These are phyloP conservation scores for Daktulosphaira vitifoliae DNA, from an alignment of 1,140 invertebrate species.

Conservation along the genomic window DNA sequence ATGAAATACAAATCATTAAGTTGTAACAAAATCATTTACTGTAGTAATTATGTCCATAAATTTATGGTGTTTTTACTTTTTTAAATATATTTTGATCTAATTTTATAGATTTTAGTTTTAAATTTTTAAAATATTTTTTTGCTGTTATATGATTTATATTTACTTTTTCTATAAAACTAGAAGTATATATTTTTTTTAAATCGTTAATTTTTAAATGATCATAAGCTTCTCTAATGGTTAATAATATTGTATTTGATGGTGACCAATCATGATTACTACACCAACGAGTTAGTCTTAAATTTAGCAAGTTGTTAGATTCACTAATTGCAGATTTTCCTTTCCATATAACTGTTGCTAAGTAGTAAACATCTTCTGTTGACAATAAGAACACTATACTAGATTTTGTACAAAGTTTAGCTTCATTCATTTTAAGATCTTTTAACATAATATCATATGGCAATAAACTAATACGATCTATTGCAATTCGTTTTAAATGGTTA, in stretches of 20 bases:
- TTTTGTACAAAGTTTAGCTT: slow-evolving; percentile 33
- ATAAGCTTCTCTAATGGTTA: slow-evolving; percentile 55
- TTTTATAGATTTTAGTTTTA: background rate
- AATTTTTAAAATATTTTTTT: slow-evolving; percentile 13
- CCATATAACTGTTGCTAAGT: slow-evolving; percentile 58
- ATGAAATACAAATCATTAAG: too few species aligned
- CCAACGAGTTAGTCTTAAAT: slow-evolving; percentile 53
- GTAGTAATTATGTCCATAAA: too few species aligned
- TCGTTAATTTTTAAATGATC: slow-evolving; percentile 46
- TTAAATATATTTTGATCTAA: background rate
- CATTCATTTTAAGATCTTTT: slow-evolving; percentile 31
- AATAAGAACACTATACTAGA: slow-evolving; percentile 33
- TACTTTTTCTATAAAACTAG: slow-evolving; percentile 8
- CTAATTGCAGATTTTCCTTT: slow-evolving; percentile 56
- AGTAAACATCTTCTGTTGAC: slow-evolving; percentile 49
- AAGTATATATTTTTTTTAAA: background rate
- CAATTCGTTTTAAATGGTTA: slow-evolving; percentile 35
- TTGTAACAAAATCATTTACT: too few species aligned
- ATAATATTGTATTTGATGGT: slow-evolving; percentile 62
- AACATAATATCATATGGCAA: slow-evolving; percentile 35
- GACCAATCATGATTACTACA: slow-evolving; percentile 52
- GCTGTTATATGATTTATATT: slow-evolving; percentile 9
- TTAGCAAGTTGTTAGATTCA: slow-evolving; percentile 50
- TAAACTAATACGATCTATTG: slow-evolving; percentile 35
- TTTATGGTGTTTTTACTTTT: background rate